Base-by-base conservation (phyloP, 2,113 vertebrate genomes). In the Hyperopisus bebe region DNA sequence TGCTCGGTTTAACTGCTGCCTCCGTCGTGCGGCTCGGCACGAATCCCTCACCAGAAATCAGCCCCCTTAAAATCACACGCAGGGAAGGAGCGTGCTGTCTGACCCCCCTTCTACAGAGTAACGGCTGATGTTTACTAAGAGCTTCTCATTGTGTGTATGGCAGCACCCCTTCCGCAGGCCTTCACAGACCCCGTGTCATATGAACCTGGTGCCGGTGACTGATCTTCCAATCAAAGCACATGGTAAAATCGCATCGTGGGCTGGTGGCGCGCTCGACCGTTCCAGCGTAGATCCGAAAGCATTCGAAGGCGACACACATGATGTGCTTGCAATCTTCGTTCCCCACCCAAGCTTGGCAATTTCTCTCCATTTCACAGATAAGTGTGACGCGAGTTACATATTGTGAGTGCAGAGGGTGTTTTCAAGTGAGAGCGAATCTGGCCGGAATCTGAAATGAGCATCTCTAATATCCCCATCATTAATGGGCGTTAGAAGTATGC, bases 381-480 rank as follows among this genome's bases (percentile, higher is more conserved):
- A 86, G 48, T 15, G 47, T 53, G 85, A 35, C 24, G 53, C 8
- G 9, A 84, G 82, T 13, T 53, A 53, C 47, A 35, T 51, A 86
- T 53, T 31, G 15, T 7, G 13, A 51, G 55, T 24, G 42, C 19
- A 62, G 24, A 46, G 62, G 24, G 6, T 9, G 3, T 50, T 51
- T 88, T 77, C 46, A 77, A 31, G 47, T 5, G 27, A 88, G 15
- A 27, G 46, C 13, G 15, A 77, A 77, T 88, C 66, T n/a, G 27
- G 27, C 46, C 24, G 17, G 15, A 70, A 88, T 88, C 66, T 50
- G 44, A 47, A 50, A 88, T 58, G 11, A 77, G 62, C 66, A 50
- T 88, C 46, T 88, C 66, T 24, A 88, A 88, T 77, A 48, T 88
- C 44, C n/a, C 13, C 46, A 17, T 70, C 58, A 50, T 77, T 77